These are phyloP conservation scores for Calyptommatus sinebrachiatus DNA, from an alignment of 2,113 vertebrate species.

Conservation along the genomic window DNA sequence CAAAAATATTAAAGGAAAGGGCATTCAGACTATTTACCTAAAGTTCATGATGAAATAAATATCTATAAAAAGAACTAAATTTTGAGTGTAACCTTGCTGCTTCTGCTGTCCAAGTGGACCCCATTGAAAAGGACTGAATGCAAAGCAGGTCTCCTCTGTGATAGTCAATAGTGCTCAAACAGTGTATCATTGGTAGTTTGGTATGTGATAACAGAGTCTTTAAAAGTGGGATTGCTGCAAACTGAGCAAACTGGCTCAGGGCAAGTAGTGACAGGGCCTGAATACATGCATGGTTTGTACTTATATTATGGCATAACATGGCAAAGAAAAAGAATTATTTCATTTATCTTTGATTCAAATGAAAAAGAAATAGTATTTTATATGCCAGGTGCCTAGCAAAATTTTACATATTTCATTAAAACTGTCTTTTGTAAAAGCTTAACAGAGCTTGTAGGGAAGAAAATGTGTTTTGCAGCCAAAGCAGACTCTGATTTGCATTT, in stretches of 20 bases:
- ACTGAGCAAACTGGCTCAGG: too few relatives aligned
- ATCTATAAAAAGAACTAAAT: too few relatives aligned
- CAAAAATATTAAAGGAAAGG: neutral
- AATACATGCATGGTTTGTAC: too few relatives aligned
- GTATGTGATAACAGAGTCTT: too few relatives aligned
- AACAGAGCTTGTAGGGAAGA: constrained; percentile 14
- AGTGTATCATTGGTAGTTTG: too few relatives aligned
- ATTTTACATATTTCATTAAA: constrained; percentile 38
- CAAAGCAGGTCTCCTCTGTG: too few relatives aligned
- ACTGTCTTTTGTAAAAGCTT: neutral
- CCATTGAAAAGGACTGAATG: too few relatives aligned
- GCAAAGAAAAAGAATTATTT: constrained; percentile 21
- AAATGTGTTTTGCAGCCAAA: constrained; percentile 8
- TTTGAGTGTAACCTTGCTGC: too few relatives aligned
- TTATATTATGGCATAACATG: constrained; percentile 3
- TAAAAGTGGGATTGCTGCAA: too few relatives aligned
- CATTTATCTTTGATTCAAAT: constrained; percentile 17
- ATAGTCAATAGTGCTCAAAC: too few relatives aligned
- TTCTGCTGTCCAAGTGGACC: too few relatives aligned
- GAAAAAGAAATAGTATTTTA: constrained; percentile 13
- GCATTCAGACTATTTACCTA: neutral
- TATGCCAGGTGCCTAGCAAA: neutral
- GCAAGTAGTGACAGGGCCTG: too few relatives aligned
- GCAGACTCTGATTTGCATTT: constrained; percentile 15
- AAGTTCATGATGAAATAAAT: neutral